Evolutionary conservation across 2,888 invertebrate genomes (phyloP).

Genomic region (Catocala nupta): DNA sequence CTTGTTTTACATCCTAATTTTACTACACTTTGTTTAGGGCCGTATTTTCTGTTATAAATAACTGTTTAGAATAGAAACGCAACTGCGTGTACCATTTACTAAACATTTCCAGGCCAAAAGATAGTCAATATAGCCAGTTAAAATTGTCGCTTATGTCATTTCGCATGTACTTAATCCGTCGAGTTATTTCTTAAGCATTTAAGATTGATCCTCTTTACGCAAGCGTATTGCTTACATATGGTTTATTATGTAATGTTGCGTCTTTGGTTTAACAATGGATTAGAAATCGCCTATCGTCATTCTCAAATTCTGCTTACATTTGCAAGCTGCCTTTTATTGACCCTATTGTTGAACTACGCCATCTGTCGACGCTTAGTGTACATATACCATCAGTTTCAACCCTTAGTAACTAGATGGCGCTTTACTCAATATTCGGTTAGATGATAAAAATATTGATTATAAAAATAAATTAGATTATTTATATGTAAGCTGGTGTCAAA

Average conservation of each 20-base stretch:
- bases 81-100: too few relatives aligned
- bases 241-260: slow-evolving; percentile 36
- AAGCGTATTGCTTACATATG: slow-evolving; percentile 33
- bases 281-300: slow-evolving; percentile 45
- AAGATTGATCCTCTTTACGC: slow-evolving; percentile 24
- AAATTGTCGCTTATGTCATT: not conserved
- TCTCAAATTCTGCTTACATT: slow-evolving; percentile 32
- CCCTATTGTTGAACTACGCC: slow-evolving; percentile 28
- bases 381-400: slow-evolving; percentile 4
- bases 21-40: too few relatives aligned
- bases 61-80: too few relatives aligned
- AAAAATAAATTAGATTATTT: not conserved
- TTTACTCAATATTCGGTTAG: slow-evolving; percentile 17
- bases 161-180: not conserved
- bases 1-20: too few relatives aligned
- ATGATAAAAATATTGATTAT: not conserved
- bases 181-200: not conserved
- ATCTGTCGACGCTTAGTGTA: slow-evolving; percentile 20
- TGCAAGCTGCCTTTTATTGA: slow-evolving; percentile 22
- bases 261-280: slow-evolving; percentile 39
- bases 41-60: too few relatives aligned
- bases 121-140: too few relatives aligned
- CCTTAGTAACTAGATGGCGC: slow-evolving; percentile 36
- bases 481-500: too few relatives aligned
- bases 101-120: too few relatives aligned